A percentile compares a stretch with the other conserved stretches of the same genome.
These are phyloP conservation scores for Bujurquina vittata DNA, from an alignment of 2,113 vertebrate genomes.

Conservation along the genomic window DNA sequence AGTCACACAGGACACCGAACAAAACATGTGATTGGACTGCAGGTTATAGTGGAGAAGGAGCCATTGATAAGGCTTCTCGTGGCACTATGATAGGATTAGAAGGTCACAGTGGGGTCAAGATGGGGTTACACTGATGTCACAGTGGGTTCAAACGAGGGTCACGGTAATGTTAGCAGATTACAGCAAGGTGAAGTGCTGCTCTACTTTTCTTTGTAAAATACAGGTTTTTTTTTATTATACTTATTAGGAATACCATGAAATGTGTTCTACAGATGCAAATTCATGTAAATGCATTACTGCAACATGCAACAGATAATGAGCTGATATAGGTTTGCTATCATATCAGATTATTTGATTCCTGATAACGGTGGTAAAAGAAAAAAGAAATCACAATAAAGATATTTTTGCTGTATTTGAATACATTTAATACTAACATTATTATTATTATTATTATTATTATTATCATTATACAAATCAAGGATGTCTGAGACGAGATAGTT, in stretches of 20 bases:
- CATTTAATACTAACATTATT: background rate
- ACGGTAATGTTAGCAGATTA: slow-evolving; percentile 18
- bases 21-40: slow-evolving; percentile 12
- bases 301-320: background rate
- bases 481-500: background rate
- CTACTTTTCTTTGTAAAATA: background rate
- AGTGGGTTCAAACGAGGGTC: slow-evolving; percentile 1
- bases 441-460: too few relatives aligned
- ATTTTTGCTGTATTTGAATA: background rate
- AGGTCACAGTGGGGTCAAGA: slow-evolving; percentile 20
- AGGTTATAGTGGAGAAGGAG: background rate
- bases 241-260: background rate
- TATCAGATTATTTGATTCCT: background rate
- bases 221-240: background rate
- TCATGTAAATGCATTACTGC: background rate
- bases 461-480: background rate
- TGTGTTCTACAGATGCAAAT: background rate
- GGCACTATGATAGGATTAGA: slow-evolving; percentile 20
- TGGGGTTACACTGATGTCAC: slow-evolving; percentile 39
- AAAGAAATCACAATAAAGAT: background rate
- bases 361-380: background rate
- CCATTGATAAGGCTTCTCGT: slow-evolving; percentile 26
- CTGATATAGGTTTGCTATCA: background rate
- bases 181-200: background rate
- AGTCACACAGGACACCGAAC: background rate